Evolutionary conservation across 2,113 vertebrate genomes (phyloP), one percentile per base, ranked within the genome.

Genomic region (Zeus faber): DNA sequence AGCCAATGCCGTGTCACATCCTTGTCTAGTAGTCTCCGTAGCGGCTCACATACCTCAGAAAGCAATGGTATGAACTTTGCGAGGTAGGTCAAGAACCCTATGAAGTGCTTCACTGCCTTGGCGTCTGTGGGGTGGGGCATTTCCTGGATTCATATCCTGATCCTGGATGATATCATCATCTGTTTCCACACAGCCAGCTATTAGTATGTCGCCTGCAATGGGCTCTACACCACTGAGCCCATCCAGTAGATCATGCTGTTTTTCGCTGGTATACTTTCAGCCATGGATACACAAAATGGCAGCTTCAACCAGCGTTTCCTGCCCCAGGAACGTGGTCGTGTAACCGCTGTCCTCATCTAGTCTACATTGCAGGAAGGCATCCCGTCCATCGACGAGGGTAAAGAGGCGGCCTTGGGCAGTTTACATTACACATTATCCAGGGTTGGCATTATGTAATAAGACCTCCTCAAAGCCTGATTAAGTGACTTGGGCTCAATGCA

Each of bases 71-170:
- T 18, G 50, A 72, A 72, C 33, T 52, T 64, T 0, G 55, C 16
- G 1, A 76, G 41, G 27, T 69, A 72, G 25, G 14, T 79, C 10
- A 78, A 58, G 26, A 62, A 77, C 20, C 63, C 52, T 4, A 74
- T 41, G 6, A 56, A 53, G 6, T 29, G 4, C 24, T 70, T 48
- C 6, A 65, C 37, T 9, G 26, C 50, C 52, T 64, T 76, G 2
- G 21, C 31, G 20, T 78, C 21, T 9, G 6, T 17, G 29, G 29
- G 31, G 4, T 5, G 5, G 1, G 41, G 45, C 51, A 65, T 44
- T 14, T 54, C 55, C 37, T 20, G 21, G 10, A 67, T 58, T 58
- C 1, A 11, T n/a, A 20, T 37, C 29, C n/a, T 37, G 44, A 29
- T 58, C 44, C 5, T 6, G 18, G 1, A 11, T 16, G 16, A 43